Conservation (phyloP, 2,113 vertebrate species). For the Pachycephala philippinensis region DNA sequence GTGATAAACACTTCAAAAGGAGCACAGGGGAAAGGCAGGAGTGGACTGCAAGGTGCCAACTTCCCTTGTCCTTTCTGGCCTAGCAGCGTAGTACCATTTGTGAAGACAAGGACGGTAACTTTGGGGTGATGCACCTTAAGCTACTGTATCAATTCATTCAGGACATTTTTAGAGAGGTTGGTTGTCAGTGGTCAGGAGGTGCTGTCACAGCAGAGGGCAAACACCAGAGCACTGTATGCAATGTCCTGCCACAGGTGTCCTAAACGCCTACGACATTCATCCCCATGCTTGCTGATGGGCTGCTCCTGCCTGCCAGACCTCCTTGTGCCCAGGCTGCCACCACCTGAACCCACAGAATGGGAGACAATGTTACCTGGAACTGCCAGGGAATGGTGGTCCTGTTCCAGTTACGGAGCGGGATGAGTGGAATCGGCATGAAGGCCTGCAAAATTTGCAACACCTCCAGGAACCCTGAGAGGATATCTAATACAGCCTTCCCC, state of each 20-base stretch:
- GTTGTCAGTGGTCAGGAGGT: neutral
- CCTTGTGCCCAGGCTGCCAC: neutral
- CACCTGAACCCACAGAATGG: accelerated
- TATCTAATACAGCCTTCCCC: neutral
- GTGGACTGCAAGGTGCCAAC: neutral
- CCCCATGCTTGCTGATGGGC: neutral
- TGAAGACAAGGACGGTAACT: neutral
- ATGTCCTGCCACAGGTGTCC: neutral
- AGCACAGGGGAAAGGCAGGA: neutral
- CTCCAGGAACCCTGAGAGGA: neutral
- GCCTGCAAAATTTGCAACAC: neutral
- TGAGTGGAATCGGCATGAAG: accelerated
- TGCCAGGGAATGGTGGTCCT: neutral
- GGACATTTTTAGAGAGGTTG: neutral
- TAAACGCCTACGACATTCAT: neutral
- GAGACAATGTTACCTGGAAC: neutral
- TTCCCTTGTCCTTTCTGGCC: neutral
- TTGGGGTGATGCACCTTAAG: neutral
- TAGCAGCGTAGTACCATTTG: neutral
- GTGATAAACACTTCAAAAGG: neutral
- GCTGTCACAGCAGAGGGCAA: neutral
- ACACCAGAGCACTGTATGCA: accelerated
- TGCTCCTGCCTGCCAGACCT: neutral
- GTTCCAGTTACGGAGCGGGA: neutral
- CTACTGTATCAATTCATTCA: neutral